Evolutionary conservation across 2,888 invertebrate genomes (phyloP), one percentile per base, ranked within the genome.

Genomic region (Bhutanitis thaidina): DNA sequence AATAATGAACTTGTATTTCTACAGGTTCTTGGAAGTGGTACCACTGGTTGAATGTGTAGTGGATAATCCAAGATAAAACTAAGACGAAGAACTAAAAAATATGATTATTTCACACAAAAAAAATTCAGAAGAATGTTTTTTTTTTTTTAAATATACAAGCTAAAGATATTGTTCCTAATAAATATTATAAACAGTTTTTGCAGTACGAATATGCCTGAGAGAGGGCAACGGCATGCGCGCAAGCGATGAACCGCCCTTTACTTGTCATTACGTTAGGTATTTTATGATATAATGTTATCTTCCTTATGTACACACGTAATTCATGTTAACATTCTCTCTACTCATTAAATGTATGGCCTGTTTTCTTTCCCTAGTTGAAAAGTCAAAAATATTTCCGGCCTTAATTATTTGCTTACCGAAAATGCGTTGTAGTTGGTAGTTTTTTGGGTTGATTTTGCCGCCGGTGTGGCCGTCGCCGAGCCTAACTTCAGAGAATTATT

Each of bases 401-500:
- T 32, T 38, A 43, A 43, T 49, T 43, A 32, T 38, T 43, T 32
- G 25, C 16, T 38, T 37, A 49, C 50, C 52, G 41, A 41, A 52
- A n/a, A n/a, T n/a, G n/a, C 46, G 30, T 29, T 46, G 32, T 52
- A 29, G 36, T 46, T 30, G 12, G 37, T 38, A 3, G 34, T 27
- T 35, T 36, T 48, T 38, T 30, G 39, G 9, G 38, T 39, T 32
- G 36, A 43, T n/a, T 30, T 30, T 30, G 35, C 25, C 25, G 15
- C 35, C 15, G 16, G 20, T 30, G 32, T 7, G 35, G 40, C 34
- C 25, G 30, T 15, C 30, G 41, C 1, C 25, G 37, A 8, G 5
- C 52, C 13, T 25, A 46, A 34, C 29, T 52, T 52, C 52, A 41
- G 46, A 46, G 52, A 52, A 52, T 15, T 14, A 36, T 46, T 52